Base-by-base conservation (phyloP, 2,797 vertebrate species). In the Percopsis omiscomaycus region DNA sequence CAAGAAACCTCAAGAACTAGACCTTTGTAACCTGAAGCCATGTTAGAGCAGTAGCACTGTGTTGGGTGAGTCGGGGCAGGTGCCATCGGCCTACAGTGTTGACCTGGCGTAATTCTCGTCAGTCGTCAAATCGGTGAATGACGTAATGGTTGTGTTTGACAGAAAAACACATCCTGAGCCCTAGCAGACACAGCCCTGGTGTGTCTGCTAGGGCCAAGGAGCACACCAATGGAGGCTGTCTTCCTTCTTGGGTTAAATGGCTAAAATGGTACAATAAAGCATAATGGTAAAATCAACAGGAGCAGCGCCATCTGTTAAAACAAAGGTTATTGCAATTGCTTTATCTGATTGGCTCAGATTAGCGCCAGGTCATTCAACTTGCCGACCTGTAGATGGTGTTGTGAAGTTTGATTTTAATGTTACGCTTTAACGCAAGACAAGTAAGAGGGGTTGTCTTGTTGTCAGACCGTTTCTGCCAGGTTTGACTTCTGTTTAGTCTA, bases 1-100 rank as follows among this genome's bases (percentile, higher is more conserved):
- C 59, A 94, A 92, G 82, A 99, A 99, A 87, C 97, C 97, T 3
- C 97, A 99, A 90, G 97, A 99, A 83, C 86, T 99, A 86, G 97
- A 99, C 89, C 95, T 99, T 69, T 99, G 97, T 83, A 88, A 86
- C 65, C 80, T 95, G 83, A 91, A 89, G 78, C 90, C 92, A 0
- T 99, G 97, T 87, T 98, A 92, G 71, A 70, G 30, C 55, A 22
- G 11, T 4, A 15, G 68, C 66, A 8, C 1, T 37, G 11, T 28
- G 44, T 28, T 12, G 32, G 56, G 5, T 1, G 28, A 66, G 50
- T 22, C 6, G 2, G 42, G 22, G 22, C 22, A 22, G 22, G 22
- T 22, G 22, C 22, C 22, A 22, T 22, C 22, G 22, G 22, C 22
- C 12, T 65, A 63, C 66, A 68, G 16, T 55, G 59, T 64, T 11